A percentile compares a stretch with the other conserved stretches of the same genome.
phyloP scores from a whole-genome alignment of 2,113 vertebrate species.

The Suricata suricatta region DNA sequence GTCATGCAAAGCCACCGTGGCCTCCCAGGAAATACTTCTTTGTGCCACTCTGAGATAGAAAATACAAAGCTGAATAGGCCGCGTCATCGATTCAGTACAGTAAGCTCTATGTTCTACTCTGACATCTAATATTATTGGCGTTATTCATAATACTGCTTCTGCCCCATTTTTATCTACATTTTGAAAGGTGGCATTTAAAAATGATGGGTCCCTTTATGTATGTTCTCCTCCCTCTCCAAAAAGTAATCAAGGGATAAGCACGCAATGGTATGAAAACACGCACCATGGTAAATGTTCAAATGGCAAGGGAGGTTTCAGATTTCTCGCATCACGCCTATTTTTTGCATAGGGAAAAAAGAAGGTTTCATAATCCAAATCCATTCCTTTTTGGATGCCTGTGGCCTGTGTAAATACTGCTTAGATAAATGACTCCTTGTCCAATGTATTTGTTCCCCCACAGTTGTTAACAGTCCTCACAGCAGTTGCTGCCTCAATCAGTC shows the following conservation, averaged over 20 bases:
- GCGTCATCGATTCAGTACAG: not conserved
- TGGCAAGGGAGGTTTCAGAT: constrained; percentile 64
- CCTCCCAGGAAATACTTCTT: constrained; percentile 41
- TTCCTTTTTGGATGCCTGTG: constrained; percentile 50
- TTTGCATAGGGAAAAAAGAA: not conserved
- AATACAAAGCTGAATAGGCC: constrained; percentile 20
- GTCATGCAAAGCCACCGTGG: not conserved
- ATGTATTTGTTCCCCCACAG: constrained; percentile 69
- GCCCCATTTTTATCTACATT: constrained; percentile 27
- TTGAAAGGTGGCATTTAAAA: constrained; percentile 59
- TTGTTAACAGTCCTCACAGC: constrained; percentile 73
- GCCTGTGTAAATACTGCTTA: constrained; percentile 72
- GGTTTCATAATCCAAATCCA: constrained; percentile 58
- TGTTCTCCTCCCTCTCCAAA: constrained; percentile 42
- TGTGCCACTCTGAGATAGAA: not conserved
- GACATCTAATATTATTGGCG: not conserved
- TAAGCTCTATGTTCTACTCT: constrained; percentile 13
- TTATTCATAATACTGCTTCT: constrained; percentile 33
- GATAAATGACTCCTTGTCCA: constrained; percentile 77
- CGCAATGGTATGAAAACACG: constrained; percentile 37
- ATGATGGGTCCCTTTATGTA: constrained; percentile 39
- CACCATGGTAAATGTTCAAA: constrained; percentile 64
- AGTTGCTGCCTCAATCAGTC: constrained; percentile 68
- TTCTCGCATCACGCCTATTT: constrained; percentile 50
- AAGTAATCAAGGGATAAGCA: constrained; percentile 55